Conservation (phyloP, 1,140 invertebrate genomes). For the Drosophila saltans region DNA sequence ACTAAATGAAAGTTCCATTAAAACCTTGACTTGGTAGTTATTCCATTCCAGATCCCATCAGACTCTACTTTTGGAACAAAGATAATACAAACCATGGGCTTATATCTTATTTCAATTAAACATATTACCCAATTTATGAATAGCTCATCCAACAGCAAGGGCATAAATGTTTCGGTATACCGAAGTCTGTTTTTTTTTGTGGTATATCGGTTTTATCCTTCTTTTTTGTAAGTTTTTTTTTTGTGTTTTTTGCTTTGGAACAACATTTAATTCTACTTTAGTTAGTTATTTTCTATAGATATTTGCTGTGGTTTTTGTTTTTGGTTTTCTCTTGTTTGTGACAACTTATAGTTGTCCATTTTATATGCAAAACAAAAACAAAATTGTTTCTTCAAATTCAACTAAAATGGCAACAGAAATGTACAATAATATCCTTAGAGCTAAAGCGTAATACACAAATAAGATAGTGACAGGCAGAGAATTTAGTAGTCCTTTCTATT, state of each 20-base stretch:
- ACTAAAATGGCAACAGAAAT: constrained; percentile 59
- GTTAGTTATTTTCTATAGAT: constrained; percentile 8
- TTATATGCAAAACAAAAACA: constrained; percentile 25
- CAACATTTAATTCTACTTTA: constrained; percentile 38
- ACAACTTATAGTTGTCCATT: constrained; percentile 66
- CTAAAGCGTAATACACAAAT: constrained; percentile 8
- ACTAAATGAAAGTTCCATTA: too few species aligned
- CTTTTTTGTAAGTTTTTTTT: neutral
- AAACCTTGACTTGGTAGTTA: too few species aligned
- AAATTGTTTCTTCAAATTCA: constrained; percentile 52
- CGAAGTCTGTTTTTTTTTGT: constrained; percentile 17
- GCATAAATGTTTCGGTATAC: neutral
- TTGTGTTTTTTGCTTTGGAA: constrained; percentile 20
- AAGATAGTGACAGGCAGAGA: constrained; percentile 5
- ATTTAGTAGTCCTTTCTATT: neutral
- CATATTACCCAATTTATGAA: too few species aligned
- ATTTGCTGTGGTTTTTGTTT: constrained; percentile 18
- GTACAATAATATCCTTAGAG: constrained; percentile 52
- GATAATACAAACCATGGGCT: too few species aligned
- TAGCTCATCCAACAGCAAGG: neutral
- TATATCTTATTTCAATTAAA: too few species aligned
- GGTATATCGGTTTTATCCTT: constrained; percentile 31
- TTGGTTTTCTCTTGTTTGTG: constrained; percentile 4
- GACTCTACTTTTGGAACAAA: too few species aligned
- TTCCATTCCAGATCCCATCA: too few species aligned